Evolutionary conservation across 35 echinoderm and acorn worm genomes (phyloP).

Genomic region (Ophioderma brevispina): DNA sequence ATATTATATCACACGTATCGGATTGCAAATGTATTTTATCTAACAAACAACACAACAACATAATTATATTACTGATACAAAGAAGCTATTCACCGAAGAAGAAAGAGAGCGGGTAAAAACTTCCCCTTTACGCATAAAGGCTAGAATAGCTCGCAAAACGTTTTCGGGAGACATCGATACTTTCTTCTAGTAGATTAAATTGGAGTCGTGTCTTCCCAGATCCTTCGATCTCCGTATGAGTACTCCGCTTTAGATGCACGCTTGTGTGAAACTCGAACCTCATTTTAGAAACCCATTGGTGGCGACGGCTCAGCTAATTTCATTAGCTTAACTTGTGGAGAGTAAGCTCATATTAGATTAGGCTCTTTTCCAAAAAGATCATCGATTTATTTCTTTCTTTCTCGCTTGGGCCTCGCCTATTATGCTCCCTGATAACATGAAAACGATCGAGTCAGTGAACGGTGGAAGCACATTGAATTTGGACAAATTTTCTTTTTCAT

Average conservation of each 20-base stretch:
- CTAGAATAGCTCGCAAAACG: no score
- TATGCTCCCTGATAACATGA: conserved; percentile 13
- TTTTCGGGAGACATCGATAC: background rate
- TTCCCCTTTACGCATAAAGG: no score
- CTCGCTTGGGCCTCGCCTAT: background rate
- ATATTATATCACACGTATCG: no score
- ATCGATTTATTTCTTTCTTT: conserved; percentile 6
- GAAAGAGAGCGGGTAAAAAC: no score
- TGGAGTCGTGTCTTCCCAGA: background rate
- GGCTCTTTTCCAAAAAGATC: background rate
- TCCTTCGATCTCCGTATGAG: background rate
- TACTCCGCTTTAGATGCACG: background rate
- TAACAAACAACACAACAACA: no score
- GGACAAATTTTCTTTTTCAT: conserved; percentile 5
- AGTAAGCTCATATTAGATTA: conserved; percentile 8
- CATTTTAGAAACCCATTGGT: background rate
- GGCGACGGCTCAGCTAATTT: background rate
- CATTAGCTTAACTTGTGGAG: background rate
- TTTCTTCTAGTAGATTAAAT: background rate
- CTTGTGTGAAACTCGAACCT: background rate
- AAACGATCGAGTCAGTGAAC: background rate
- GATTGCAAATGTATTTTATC: no score
- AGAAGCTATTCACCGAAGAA: no score
- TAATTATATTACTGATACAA: no score
- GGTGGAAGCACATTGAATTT: background rate